Evolutionary conservation across 92 coral and sea anemone genomes (phyloP).

Genomic region (Actinernus sp.): DNA sequence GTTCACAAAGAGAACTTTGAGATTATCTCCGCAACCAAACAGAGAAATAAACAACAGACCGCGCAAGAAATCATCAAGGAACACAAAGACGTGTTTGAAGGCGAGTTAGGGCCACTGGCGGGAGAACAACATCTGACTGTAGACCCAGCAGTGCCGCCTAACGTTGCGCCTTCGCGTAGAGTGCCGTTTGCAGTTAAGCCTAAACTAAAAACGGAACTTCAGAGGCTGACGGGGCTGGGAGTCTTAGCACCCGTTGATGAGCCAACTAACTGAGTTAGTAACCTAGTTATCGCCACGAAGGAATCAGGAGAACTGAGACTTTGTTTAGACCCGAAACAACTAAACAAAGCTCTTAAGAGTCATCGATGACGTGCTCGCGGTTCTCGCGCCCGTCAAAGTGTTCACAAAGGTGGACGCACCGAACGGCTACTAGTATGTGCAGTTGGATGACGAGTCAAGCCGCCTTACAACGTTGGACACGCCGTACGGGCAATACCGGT

Average conservation of each 20-base stretch:
- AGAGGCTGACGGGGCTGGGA: slow-evolving; percentile 36
- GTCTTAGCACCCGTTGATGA: slow-evolving; percentile 27
- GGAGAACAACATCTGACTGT: slow-evolving; percentile 26
- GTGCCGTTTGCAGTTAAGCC: slow-evolving; percentile 30
- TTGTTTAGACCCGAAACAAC: slow-evolving; percentile 43
- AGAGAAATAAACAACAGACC: slow-evolving; percentile 1
- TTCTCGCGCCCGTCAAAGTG: slow-evolving; percentile 49
- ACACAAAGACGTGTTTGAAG: slow-evolving; percentile 38
- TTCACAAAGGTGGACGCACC: slow-evolving; percentile 47
- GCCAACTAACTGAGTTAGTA: slow-evolving; percentile 43
- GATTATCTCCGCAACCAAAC: slow-evolving; percentile 3
- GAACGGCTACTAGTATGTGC: slow-evolving; percentile 52
- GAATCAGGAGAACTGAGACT: slow-evolving; percentile 45
- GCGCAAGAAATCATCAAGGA: slow-evolving; percentile 24
- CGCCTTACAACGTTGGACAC: slow-evolving; percentile 48
- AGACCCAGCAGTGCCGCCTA: slow-evolving; percentile 32
- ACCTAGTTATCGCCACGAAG: slow-evolving; percentile 39
- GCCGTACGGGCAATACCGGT: slow-evolving; percentile 30
- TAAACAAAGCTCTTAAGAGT: slow-evolving; percentile 51
- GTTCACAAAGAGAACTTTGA: slow-evolving; percentile 27
- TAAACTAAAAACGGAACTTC: slow-evolving; percentile 33
- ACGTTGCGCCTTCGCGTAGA: slow-evolving; percentile 15
- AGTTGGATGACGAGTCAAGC: slow-evolving; percentile 28
- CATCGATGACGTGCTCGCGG: slow-evolving; percentile 61
- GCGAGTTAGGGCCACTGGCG: slow-evolving; percentile 41